A percentile compares a stretch with the other conserved stretches of the same genome.
Conservation (phyloP, 2,797 vertebrate species). For the Pithecia hirsuta region DNA sequence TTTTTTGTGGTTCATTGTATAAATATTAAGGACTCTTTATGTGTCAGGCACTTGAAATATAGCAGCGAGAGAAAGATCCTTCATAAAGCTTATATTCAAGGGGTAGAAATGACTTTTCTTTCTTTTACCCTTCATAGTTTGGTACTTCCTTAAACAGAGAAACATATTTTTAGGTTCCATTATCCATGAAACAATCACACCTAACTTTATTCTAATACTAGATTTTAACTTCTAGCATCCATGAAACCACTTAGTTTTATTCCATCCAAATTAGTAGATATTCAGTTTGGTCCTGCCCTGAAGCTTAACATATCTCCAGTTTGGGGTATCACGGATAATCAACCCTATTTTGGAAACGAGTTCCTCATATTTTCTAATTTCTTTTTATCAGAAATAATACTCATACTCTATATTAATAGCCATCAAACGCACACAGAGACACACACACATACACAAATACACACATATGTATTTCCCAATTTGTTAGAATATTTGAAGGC, state of each 20-base stretch:
- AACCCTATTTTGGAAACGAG: neutral
- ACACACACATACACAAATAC: too few species aligned
- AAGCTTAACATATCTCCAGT: neutral
- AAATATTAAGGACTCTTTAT: neutral
- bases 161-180: neutral
- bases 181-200: neutral
- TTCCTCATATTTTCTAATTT: neutral
- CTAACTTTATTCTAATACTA: neutral
- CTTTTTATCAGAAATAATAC: neutral
- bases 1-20: neutral
- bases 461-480: neutral
- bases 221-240: neutral
- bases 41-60: neutral
- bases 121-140: neutral
- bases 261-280: neutral
- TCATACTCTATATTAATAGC: neutral
- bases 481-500: neutral
- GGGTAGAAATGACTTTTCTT: neutral
- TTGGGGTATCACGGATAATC: neutral
- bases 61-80: neutral
- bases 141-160: rapidly evolving
- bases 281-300: neutral
- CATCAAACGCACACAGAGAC: neutral
- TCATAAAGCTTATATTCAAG: neutral
- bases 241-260: neutral